Evolutionary conservation across 2,113 vertebrate species (phyloP).

Genomic region (Rhynchomys soricoides): DNA sequence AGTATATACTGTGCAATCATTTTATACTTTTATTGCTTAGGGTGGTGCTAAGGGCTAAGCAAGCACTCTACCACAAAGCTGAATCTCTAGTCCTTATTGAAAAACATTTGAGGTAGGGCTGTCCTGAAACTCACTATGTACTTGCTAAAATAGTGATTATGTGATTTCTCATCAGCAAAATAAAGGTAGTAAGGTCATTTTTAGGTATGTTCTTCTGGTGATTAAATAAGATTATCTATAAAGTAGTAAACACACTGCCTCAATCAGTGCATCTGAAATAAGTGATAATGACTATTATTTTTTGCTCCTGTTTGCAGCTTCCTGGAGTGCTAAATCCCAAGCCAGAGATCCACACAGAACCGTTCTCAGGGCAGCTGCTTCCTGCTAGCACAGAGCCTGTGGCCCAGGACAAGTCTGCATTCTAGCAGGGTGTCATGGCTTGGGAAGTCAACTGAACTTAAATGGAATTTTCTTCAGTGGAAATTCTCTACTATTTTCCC

Average conservation of each 20-base stretch:
- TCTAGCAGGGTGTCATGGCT: not conserved
- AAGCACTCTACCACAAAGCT: not conserved
- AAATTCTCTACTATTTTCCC: conserved; percentile 2
- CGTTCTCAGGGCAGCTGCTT: conserved; percentile 12
- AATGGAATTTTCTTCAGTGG: conserved; percentile 18
- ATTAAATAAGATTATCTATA: not conserved
- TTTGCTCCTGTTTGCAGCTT: not conserved
- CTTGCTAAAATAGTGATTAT: not conserved
- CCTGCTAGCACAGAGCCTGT: not conserved
- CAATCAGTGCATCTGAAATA: not conserved
- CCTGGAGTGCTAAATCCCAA: conserved; percentile 23
- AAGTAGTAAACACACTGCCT: not conserved
- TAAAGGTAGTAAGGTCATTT: not conserved
- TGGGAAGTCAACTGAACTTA: conserved; percentile 37
- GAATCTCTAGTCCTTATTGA: not conserved
- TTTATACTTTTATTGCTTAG: not conserved
- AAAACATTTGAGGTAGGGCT: not conserved
- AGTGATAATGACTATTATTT: not conserved
- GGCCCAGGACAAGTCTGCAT: not conserved
- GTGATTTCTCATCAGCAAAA: conserved; percentile 26
- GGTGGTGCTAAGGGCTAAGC: not conserved
- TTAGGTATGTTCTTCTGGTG: not conserved
- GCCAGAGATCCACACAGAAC: not conserved
- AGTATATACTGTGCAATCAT: not conserved
- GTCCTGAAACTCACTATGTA: not conserved